Percentiles rank a stretch among this genome's conserved stretches.
Evolutionary conservation across 2,113 vertebrate species (phyloP).

Genomic region (Pomatorhinus ruficollis): DNA sequence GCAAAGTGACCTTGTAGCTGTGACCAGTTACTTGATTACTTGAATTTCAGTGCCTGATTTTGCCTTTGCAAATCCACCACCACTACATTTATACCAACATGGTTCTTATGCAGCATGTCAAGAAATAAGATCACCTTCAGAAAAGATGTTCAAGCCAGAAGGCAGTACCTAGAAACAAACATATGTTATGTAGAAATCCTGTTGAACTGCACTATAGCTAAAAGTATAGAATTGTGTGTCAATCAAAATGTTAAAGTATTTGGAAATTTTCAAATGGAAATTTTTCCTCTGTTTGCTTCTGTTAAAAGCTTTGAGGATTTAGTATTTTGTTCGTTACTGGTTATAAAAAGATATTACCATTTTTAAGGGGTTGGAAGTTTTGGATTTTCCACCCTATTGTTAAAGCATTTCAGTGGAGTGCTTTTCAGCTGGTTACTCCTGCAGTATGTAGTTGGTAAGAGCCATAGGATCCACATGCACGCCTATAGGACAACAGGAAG

Average conservation of each 20-base stretch:
- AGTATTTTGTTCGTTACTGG: background rate
- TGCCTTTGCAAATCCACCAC: background rate
- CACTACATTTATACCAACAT: background rate
- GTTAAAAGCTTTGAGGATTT: background rate
- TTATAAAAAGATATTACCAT: background rate
- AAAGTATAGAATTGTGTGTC: background rate
- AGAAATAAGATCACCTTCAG: background rate
- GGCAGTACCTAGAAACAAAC: background rate
- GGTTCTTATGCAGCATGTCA: background rate
- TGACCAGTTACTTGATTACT: background rate
- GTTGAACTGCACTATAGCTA: background rate
- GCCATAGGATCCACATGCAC: background rate
- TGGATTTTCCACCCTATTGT: background rate
- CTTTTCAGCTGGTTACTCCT: background rate
- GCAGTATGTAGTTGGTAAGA: background rate
- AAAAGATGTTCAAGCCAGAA: background rate
- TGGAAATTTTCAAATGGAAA: background rate
- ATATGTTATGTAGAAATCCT: background rate
- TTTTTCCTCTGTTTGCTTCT: background rate
- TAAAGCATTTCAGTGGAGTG: background rate
- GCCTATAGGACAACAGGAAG: constrained; percentile 24
- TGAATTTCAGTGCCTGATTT: background rate
- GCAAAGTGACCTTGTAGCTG: background rate
- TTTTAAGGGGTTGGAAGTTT: background rate
- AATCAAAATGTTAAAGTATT: background rate